phyloP scores from a whole-genome alignment of 2,888 invertebrate species.

The Acheta domesticus region DNA sequence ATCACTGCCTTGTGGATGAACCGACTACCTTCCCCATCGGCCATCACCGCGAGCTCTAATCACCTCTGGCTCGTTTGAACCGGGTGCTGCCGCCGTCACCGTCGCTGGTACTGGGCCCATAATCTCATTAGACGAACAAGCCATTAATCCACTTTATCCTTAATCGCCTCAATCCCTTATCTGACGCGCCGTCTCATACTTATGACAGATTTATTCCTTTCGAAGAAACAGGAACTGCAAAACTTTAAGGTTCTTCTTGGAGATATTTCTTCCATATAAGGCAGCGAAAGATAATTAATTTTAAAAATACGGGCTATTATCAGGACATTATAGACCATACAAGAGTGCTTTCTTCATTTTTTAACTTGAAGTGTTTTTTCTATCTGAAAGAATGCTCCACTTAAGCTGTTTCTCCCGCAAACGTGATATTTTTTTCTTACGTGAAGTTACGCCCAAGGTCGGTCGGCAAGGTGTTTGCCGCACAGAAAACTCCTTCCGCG shows the following conservation, averaged over 20 bases:
- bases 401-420: too few species aligned
- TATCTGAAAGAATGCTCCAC: background rate
- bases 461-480: too few species aligned
- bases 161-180: background rate
- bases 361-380: background rate
- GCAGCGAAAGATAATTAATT: background rate
- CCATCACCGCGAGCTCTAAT: too few species aligned
- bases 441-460: too few species aligned
- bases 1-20: too few species aligned
- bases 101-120: background rate
- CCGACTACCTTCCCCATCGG: too few species aligned
- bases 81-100: too few species aligned
- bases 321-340: slow-evolving; percentile 7
- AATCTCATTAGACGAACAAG: slow-evolving; percentile 18
- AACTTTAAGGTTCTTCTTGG: background rate
- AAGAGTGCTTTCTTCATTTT: background rate
- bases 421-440: too few species aligned
- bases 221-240: background rate
- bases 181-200: slow-evolving; percentile 1
- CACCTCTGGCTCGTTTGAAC: too few species aligned
- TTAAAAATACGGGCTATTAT: slow-evolving; percentile 2
- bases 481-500: too few species aligned
- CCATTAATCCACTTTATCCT: slow-evolving; percentile 4
- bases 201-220: background rate
- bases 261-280: background rate